Percentiles rank a stretch among this genome's conserved stretches.
Evolutionary conservation across 2,113 vertebrate genomes (phyloP).

Genomic region (Pardalotus punctatus): DNA sequence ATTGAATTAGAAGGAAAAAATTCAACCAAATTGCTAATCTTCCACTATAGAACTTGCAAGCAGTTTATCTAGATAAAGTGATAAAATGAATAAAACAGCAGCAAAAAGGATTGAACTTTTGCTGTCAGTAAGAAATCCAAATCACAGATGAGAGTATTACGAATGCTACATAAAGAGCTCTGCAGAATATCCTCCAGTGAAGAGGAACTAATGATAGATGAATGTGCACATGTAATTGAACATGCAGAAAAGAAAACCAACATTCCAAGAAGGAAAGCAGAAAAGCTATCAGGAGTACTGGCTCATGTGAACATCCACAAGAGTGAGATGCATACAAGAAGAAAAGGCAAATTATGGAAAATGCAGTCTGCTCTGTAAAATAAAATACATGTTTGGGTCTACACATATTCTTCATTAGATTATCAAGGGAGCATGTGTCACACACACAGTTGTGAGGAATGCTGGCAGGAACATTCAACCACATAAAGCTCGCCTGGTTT

Average conservation of each 20-base stretch:
- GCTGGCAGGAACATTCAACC: neutral
- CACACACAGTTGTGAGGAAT: neutral
- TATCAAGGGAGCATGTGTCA: slow-evolving; percentile 20
- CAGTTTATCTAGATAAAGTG: neutral
- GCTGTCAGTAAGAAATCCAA: slow-evolving; percentile 35
- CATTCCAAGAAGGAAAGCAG: slow-evolving; percentile 4
- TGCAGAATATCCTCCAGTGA: slow-evolving; percentile 28
- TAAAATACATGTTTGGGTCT: neutral
- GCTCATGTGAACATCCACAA: neutral
- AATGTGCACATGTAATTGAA: slow-evolving; percentile 48
- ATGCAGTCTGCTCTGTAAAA: neutral
- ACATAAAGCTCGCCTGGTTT: neutral
- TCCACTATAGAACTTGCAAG: neutral
- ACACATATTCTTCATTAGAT: neutral
- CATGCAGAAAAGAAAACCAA: neutral
- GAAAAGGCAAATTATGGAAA: neutral
- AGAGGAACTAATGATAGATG: slow-evolving; percentile 53
- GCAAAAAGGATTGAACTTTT: slow-evolving; percentile 5
- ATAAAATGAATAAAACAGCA: neutral
- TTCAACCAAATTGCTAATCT: neutral
- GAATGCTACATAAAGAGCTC: slow-evolving; percentile 7
- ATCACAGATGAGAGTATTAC: neutral
- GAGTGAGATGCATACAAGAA: neutral
- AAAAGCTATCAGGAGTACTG: neutral
- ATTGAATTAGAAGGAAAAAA: neutral